Conservation (phyloP, 2,888 invertebrate species). For the Coenonympha glycerion region DNA sequence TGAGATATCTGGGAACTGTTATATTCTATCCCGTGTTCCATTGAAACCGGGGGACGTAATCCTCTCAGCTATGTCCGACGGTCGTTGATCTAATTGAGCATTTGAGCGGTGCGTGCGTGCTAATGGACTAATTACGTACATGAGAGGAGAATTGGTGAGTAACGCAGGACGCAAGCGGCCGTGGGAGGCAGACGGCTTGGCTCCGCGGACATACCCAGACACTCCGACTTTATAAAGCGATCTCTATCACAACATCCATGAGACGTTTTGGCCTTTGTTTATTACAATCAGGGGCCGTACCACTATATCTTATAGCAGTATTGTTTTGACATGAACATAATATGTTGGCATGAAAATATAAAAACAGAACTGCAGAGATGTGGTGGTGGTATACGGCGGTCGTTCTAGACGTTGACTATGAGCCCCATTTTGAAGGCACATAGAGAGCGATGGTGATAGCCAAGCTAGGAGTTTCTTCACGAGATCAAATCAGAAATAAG, state of each 20-base stretch:
- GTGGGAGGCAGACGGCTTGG: slow-evolving; percentile 75
- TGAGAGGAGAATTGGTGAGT: slow-evolving; percentile 69
- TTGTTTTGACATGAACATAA: no score
- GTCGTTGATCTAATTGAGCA: slow-evolving; percentile 71
- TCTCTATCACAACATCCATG: slow-evolving; percentile 3
- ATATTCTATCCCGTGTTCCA: slow-evolving; percentile 46
- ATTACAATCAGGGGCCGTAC: no score
- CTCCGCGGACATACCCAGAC: slow-evolving; percentile 50
- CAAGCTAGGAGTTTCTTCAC: no score
- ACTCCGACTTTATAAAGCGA: slow-evolving; percentile 11
- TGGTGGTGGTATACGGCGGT: no score
- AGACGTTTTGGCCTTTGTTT: no score
- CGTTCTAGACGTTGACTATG: no score
- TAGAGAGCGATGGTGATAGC: no score
- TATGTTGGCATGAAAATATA: no score
- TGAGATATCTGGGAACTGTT: slow-evolving; percentile 19
- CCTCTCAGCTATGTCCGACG: slow-evolving; percentile 57
- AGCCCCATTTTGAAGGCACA: no score
- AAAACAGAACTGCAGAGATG: no score
- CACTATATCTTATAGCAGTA: no score
- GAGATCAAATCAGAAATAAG: no score
- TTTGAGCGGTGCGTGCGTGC: slow-evolving; percentile 72
- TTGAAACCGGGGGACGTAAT: slow-evolving; percentile 56
- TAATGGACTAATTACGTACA: slow-evolving; percentile 72
- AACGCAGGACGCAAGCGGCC: slow-evolving; percentile 61